Evolutionary conservation across 2,113 vertebrate genomes (phyloP), one percentile per base, ranked within the genome.

Genomic region (Equus przewalskii): DNA sequence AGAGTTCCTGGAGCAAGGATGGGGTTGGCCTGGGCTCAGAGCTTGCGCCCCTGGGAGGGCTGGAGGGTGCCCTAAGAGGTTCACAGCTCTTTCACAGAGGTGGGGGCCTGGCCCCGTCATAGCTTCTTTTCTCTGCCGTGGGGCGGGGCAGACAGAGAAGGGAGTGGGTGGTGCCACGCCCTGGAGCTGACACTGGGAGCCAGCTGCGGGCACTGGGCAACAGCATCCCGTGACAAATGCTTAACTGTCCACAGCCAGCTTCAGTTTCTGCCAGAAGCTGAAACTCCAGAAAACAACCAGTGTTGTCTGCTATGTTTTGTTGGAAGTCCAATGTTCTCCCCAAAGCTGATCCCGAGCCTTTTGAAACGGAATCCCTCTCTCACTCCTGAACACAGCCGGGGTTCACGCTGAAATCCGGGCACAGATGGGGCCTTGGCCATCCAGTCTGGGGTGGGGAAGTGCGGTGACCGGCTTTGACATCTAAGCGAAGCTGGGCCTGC

Each of bases 171-270:
- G 58, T 11, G 51, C 70, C 12, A 6, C 0, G 2, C 9, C 33
- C 75, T 30, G 56, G 28, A 33, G 56, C 49, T 30, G 19, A 51
- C 0, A 0, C 41, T 26, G 56, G 44, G 33, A 79, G 36, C 36
- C 36, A 41, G 36, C 36, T 41, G 36, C 36, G 36, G 36, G 36
- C 36, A 41, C 36, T 41, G 36, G 36, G 36, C 76, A 9, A 8
- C 0, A 1, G 13, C 16, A 30, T 24, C 24, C 16, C 1, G 0
- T 5, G 54, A 13, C 28, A 24, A 46, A 16, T 9, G 30, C 62
- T 24, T 14, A 16, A 14, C 69, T 26, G 0, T 24, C n/a, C 19
- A 8, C 4, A 0, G 5, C 24, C 12, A 9, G 24, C 36, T 41
- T 41, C 36, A 41, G 24, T 69, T 70, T 72, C 73, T 56, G 21